Evolutionary conservation across 2,797 vertebrate genomes (phyloP), one percentile per base, ranked within the genome.

Genomic region (Lateolabrax maculatus): DNA sequence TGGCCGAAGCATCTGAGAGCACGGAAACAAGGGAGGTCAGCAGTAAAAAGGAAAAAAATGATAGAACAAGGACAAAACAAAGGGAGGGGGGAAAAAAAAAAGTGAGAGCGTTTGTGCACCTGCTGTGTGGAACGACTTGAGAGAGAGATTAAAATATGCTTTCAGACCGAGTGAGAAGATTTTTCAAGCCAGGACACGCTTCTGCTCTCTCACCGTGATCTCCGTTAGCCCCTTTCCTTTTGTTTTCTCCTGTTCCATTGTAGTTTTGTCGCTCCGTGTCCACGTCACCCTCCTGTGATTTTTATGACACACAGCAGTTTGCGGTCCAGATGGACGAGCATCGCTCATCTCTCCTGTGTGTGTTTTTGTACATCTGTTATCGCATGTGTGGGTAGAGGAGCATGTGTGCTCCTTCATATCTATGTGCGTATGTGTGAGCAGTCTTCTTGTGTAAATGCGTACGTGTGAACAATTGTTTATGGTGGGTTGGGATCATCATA

Each of bases 241-340:
- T 80, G 51, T 73, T 29, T 69, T 44, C 5, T 19, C 2, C 11
- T 13, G 25, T 13, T 36, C 18, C 9, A 39, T 15, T 68, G 43
- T 52, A 18, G 41, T 68, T 61, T 5, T 58, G 25, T 75, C 25
- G 61, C 16, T 43, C 37, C 57, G 48, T 31, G 37, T 71, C 46
- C 15, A 4, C 72, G 37, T 75, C 71, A 36, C 37, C 61, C 52
- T 68, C 62, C 53, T 36, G 79, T 71, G 64, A 64, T 86, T 25
- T n/a, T 44, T 51, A 25, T 43, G 87, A 87, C 78, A 80, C 77
- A 53, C 63, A 48, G 68, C 61, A 52, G 77, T 83, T 67, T 82
- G 84, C 5, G 37, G 68, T 57, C 81, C 92, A 92, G 90, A 90
- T 90, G 90, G 90, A 90, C 44, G 36, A 76, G 67, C 82, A 61